A percentile compares a stretch with the other conserved stretches of the same genome.
Evolutionary conservation across 2,888 invertebrate species (phyloP).

Genomic region (Melipona bicolor): DNA sequence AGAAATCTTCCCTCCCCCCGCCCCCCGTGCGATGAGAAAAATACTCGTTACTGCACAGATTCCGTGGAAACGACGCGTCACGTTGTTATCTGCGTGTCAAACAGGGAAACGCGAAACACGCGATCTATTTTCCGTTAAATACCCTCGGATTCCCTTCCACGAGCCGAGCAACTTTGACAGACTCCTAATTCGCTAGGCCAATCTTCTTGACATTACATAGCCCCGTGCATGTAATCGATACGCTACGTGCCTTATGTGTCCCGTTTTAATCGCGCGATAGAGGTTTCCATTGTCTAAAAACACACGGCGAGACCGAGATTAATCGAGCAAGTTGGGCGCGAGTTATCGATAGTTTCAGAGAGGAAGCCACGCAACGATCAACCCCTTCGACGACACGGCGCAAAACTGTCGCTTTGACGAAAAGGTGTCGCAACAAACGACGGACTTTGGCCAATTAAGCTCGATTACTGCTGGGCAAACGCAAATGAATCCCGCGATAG

Average conservation of each 20-base stretch:
- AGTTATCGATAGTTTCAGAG: conserved; percentile 24
- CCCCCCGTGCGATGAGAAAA: neutral
- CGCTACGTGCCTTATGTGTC: too few relatives aligned
- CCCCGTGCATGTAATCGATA: too few relatives aligned
- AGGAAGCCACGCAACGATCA: neutral
- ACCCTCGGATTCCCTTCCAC: too few relatives aligned
- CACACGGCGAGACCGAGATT: conserved; percentile 17
- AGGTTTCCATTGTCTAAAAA: conserved; percentile 16
- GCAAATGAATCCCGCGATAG: neutral
- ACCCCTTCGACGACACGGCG: conserved; percentile 8
- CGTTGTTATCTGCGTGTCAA: too few relatives aligned
- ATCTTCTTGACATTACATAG: too few relatives aligned
- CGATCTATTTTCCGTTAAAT: conserved; percentile 6
- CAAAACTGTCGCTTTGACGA: conserved; percentile 27
- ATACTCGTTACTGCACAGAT: neutral
- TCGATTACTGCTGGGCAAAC: conserved; percentile 6
- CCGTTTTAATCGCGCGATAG: conserved; percentile 28
- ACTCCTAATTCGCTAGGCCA: too few relatives aligned
- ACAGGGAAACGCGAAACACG: neutral
- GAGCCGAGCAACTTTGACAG: too few relatives aligned
- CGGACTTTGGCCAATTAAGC: neutral
- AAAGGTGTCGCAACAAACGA: conserved; percentile 21
- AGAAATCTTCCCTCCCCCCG: too few relatives aligned
- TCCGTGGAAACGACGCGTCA: conserved; percentile 8
- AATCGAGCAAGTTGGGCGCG: conserved; percentile 23